phyloP scores from a whole-genome alignment of 1,140 invertebrate genomes.

The Heliconius melpomene region DNA sequence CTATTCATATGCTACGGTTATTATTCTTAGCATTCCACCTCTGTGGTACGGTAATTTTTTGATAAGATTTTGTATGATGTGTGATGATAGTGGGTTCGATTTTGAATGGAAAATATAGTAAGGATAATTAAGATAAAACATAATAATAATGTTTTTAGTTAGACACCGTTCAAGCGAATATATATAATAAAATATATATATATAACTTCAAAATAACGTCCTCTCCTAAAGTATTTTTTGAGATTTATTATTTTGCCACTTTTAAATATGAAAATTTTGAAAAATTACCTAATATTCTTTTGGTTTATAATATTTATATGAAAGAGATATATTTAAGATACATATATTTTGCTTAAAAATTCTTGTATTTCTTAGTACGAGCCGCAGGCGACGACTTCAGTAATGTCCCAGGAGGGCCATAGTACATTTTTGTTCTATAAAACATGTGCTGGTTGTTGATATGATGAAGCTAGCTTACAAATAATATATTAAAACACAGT shows the following conservation, averaged over 20 bases:
- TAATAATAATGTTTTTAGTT: not conserved
- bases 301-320: not conserved
- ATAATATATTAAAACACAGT: not conserved
- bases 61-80: not conserved
- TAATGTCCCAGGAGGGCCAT: constrained; percentile 8
- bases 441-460: not conserved
- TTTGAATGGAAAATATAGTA: not conserved
- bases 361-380: not conserved
- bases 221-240: too few relatives aligned
- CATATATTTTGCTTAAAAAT: not conserved
- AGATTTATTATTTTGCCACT: too few relatives aligned
- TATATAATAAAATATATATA: too few relatives aligned
- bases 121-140: not conserved
- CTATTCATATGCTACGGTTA: constrained; percentile 1
- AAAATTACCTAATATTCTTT: too few relatives aligned
- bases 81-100: not conserved
- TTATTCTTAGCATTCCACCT: constrained; percentile 5
- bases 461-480: not conserved
- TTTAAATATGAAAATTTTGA: too few relatives aligned
- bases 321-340: not conserved
- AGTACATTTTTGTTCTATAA: not conserved
- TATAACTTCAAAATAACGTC: too few relatives aligned
- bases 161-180: too few relatives aligned
- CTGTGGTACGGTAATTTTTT: not conserved
- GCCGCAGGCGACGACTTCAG: constrained; percentile 9